phyloP scores from a whole-genome alignment of 2,797 vertebrate species.

The Pangasius djambal region DNA sequence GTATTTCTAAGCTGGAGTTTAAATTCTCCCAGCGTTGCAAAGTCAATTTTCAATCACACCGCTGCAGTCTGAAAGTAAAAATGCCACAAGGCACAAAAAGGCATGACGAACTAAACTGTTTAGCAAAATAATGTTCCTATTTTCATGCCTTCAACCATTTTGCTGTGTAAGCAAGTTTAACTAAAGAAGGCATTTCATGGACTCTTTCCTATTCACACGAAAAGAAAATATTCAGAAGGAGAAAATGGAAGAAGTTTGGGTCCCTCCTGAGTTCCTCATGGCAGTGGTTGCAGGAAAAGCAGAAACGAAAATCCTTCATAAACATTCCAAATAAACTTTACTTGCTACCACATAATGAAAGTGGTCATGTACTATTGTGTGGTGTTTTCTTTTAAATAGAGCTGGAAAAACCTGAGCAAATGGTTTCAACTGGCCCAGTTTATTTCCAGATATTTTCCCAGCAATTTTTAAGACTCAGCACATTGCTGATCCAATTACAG shows the following conservation, averaged over 20 bases:
- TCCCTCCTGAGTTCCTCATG: not conserved
- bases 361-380: conserved; percentile 28
- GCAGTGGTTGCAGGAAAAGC: not conserved
- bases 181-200: conserved; percentile 24
- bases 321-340: conserved; percentile 24
- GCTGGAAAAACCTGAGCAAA: not conserved
- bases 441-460: not conserved
- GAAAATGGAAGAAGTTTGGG: not conserved
- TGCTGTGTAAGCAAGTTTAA: conserved; percentile 41
- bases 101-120: conserved; percentile 50
- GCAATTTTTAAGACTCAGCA: not conserved
- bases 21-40: conserved; percentile 19
- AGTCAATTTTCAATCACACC: conserved; percentile 29
- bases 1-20: conserved; percentile 9
- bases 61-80: conserved; percentile 41
- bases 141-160: conserved; percentile 56
- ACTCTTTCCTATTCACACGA: not conserved
- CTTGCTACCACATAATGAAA: conserved; percentile 33
- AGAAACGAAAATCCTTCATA: conserved; percentile 30
- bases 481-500: conserved; percentile 11
- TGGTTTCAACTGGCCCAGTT: not conserved
- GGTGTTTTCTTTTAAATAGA: not conserved
- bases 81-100: conserved; percentile 53
- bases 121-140: conserved; percentile 48
- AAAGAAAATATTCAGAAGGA: conserved; percentile 24